Conservation (phyloP, 2,113 vertebrate species). For the Malurus elegans region DNA sequence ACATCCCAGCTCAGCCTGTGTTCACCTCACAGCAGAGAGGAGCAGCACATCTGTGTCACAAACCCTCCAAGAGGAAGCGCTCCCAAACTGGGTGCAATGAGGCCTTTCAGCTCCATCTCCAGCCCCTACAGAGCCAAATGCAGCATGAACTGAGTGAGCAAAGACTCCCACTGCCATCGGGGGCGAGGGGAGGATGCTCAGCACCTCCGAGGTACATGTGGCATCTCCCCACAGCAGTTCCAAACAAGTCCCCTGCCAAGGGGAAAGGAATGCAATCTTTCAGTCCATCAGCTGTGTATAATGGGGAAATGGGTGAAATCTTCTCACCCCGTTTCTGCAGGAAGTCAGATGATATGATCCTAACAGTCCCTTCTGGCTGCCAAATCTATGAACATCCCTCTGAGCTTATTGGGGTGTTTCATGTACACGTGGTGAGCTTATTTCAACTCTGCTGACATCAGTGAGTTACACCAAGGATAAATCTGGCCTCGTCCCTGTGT, state of each 20-base stretch:
- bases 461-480: constrained; percentile 18
- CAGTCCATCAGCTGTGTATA: background rate
- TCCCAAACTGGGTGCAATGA: background rate
- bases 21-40: background rate
- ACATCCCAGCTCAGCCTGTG: background rate
- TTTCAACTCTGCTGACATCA: constrained; percentile 22
- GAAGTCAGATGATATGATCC: background rate
- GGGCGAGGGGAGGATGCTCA: background rate
- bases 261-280: background rate
- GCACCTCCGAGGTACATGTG: fast-evolving
- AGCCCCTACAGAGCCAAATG: background rate
- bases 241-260: background rate
- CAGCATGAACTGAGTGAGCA: background rate
- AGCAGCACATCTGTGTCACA: background rate
- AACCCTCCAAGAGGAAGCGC: fast-evolving
- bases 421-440: background rate
- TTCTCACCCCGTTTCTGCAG: background rate
- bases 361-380: background rate
- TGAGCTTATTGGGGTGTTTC: constrained; percentile 1
- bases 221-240: background rate
- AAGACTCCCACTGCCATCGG: fast-evolving
- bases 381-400: background rate
- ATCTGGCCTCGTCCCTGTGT: constrained; percentile 20
- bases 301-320: background rate
- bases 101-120: background rate